Base-by-base conservation (phyloP, 2,888 invertebrate genomes). In the Heliconius aoede region DNA sequence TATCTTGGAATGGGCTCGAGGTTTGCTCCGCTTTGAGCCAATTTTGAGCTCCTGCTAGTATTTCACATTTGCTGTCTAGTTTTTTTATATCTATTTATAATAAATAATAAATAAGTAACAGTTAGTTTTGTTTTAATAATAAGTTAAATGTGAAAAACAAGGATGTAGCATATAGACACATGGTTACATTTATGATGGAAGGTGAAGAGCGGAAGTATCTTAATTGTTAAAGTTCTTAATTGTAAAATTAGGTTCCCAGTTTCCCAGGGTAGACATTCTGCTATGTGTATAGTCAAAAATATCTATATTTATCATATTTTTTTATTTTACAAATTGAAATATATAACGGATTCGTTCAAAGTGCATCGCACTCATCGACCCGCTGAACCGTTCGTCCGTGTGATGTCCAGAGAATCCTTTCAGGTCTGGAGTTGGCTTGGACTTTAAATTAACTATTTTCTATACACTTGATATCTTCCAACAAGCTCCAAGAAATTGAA, bases 361-460 rank as follows among this genome's bases (percentile, higher is more conserved):
- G 78, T 74, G 77, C 72, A 76, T 72, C 36, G 24, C 28, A 77
- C 60, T 64, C 51, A 24, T 30, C 72, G 72, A 75, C 74, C 73
- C 76, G 78, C 64, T 76, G 74, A 73, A 78, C 74, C 80, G 72
- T 74, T 74, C 75, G 74, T 71, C 68, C 80, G 80, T 77, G 78
- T 78, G 79, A 80, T 80, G 77, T 65, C 73, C 76, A 77, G 73
- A 68, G 77, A 78, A 76, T 78, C 78, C 72, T 75, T 74, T 76
- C 74, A 72, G 73, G 77, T 60, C 67, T 73, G 73, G 74, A 77
- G 78, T 72, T 75, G 71, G 74, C 74, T 76, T 61, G 62, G 76
- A 74, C 67, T 76, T 73, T 60, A 74, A 79, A 76, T 76, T 78
- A 72, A 79, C 78, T 32, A 77, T 74, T 74, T 74, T 77, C 69